Base-by-base conservation (phyloP, 1,140 invertebrate species). In the Macrobrachium nipponense region DNA sequence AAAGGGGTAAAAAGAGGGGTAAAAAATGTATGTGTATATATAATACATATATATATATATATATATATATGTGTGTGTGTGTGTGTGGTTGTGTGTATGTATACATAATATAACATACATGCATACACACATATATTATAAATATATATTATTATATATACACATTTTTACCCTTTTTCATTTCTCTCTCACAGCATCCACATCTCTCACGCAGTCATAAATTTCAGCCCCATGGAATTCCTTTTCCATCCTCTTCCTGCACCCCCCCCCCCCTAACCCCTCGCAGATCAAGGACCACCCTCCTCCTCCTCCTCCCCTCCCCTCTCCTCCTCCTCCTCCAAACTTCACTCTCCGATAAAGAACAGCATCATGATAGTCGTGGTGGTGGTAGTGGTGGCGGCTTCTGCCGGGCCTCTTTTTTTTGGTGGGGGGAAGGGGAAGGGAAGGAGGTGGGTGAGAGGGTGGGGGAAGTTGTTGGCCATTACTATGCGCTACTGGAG, bases 11-110 rank as follows among this genome's bases (percentile, higher is more conserved):
- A n/a, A n/a, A n/a, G n/a, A n/a, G n/a, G n/a, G n/a, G n/a, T n/a
- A 44, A 44, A 44, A 44, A 23, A 68, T 68, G 3, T n/a, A 68
- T n/a, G 7, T 68, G 7, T n/a, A 68, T 68, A n/a, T 68, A 68
- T 68, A n/a, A 27, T 68, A 68, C n/a, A 18, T 68, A 18, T 68
- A 68, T 68, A 27, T 68, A 68, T 76, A 68, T 68, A 68, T 68
- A 10, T 68, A 68, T 68, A 18, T 68, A 68, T n/a, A 68, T 18
- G 2, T 68, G 18, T 68, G 2, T 68, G 7, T 68, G 10, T 68
- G n/a, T 68, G 18, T 68, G n/a, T 68, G 7, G 2, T 17, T n/a
- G n/a, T 62, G 27, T 62, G 20, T 80, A 80, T 80, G 36, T 62
- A 80, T 62, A 62, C 64, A 80, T 80, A 62, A 23, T n/a, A 61